Percentiles rank a stretch among this genome's conserved stretches.
These are phyloP conservation scores for Chrysopilus asiliformis DNA, from an alignment of 2,888 invertebrate genomes.

Conservation along the genomic window DNA sequence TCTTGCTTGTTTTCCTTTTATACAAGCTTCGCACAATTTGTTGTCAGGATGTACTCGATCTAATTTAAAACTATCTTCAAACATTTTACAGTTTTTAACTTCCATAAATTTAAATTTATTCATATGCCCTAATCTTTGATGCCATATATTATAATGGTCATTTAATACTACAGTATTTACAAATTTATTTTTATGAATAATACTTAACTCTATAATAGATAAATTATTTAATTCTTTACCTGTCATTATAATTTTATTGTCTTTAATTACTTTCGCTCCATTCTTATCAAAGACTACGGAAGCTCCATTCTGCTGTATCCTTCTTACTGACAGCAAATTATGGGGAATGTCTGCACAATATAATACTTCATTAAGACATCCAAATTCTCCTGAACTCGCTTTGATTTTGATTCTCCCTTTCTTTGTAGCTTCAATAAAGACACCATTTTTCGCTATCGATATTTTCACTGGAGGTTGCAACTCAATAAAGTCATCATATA, in stretches of 20 bases:
- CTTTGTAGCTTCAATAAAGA: slow-evolving; percentile 22
- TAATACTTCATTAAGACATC: slow-evolving; percentile 16
- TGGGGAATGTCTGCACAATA: slow-evolving; percentile 23
- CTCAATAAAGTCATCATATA: slow-evolving; percentile 10
- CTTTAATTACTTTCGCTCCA: slow-evolving; percentile 14
- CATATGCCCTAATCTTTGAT: slow-evolving; percentile 6
- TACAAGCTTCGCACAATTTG: background rate
- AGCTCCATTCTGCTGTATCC: slow-evolving; percentile 20
- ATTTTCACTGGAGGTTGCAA: slow-evolving; percentile 21
- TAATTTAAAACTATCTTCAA: no score
- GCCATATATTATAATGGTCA: slow-evolving; percentile 18
- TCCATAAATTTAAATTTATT: slow-evolving; percentile 5
- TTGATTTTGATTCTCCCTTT: slow-evolving; percentile 20
- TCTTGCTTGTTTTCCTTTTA: no score
- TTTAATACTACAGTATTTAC: slow-evolving; percentile 13
- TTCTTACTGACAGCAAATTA: slow-evolving; percentile 21
- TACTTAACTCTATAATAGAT: slow-evolving; percentile 13
- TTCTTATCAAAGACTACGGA: slow-evolving; percentile 20
- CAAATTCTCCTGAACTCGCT: slow-evolving; percentile 18
- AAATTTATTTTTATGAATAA: background rate
- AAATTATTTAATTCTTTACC: background rate
- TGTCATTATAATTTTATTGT: slow-evolving; percentile 4
- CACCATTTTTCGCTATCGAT: slow-evolving; percentile 20
- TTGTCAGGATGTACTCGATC: no score
- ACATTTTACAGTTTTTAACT: slow-evolving; percentile 4